Conservation (phyloP, 2,113 vertebrate genomes). For the Aptenodytes patagonicus region DNA sequence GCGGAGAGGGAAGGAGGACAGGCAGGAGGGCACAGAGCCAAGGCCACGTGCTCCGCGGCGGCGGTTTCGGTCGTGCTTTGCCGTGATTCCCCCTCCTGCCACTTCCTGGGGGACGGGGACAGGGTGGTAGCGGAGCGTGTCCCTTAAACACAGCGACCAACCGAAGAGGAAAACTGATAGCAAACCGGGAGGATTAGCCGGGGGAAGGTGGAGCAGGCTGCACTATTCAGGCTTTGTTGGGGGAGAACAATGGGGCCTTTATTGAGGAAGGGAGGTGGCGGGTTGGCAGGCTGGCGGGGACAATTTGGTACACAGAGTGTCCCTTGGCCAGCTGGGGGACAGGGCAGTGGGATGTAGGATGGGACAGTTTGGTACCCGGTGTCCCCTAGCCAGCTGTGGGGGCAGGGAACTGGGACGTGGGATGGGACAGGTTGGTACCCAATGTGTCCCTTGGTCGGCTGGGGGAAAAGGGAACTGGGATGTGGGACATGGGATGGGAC, state of each 20-base stretch:
- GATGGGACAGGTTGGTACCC: not conserved
- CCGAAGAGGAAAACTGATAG: not conserved
- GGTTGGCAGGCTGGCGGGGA: not conserved
- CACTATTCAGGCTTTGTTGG: slow-evolving; percentile 10
- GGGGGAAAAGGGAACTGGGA: not conserved
- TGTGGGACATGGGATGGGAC: not conserved
- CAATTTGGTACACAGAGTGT: not conserved
- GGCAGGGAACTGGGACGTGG: not conserved
- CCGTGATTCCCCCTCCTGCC: not conserved
- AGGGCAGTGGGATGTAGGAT: not conserved
- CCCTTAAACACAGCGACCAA: not conserved
- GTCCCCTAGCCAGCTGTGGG: not conserved
- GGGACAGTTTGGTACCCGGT: not conserved
- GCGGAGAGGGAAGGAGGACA: not conserved
- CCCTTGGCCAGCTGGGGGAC: not conserved
- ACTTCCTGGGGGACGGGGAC: not conserved
- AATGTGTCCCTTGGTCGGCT: not conserved
- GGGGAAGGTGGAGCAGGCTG: slow-evolving; percentile 51
- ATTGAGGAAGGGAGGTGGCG: not conserved
- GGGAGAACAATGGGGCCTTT: slow-evolving; percentile 54
- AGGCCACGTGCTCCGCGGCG: rapidly evolving
- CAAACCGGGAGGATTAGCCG: not conserved
- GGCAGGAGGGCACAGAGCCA: not conserved
- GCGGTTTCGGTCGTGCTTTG: not conserved
- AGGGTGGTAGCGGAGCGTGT: not conserved